Conservation (phyloP, 2,888 invertebrate genomes). For the Drosophila anceps region DNA sequence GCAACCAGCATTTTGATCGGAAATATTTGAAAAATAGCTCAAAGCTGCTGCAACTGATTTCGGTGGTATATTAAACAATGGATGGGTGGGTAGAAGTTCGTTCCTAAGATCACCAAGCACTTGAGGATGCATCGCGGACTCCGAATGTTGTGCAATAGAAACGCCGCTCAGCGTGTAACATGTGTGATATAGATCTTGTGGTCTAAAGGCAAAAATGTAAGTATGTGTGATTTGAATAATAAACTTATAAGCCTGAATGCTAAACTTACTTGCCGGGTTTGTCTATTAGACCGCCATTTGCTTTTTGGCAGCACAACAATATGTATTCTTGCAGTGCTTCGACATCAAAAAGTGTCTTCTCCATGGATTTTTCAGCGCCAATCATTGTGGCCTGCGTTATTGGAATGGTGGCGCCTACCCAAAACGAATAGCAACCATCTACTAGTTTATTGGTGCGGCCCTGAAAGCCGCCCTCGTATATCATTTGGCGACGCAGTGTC, state of each 20-base stretch:
- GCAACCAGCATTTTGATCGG: conserved; percentile 26
- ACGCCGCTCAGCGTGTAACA: conserved; percentile 98
- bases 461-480: conserved; percentile 97
- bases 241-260: neutral
- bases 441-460: conserved; percentile 99
- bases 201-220: conserved; percentile 85
- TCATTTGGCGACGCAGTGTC: conserved; percentile 96
- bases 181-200: conserved; percentile 97
- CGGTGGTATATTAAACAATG: conserved; percentile 93
- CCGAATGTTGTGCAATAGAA: conserved; percentile 94
- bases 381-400: conserved; percentile 91
- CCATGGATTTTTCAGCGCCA: conserved; percentile 68
- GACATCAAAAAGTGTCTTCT: conserved; percentile 90
- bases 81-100: conserved; percentile 91
- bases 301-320: conserved; percentile 95
- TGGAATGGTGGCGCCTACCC: conserved; percentile 98
- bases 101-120: conserved; percentile 89
- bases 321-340: conserved; percentile 97
- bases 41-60: conserved; percentile 87
- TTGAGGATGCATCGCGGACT: conserved; percentile 85
- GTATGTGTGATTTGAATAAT: neutral
- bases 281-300: conserved; percentile 95
- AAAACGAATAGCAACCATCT: conserved; percentile 99
- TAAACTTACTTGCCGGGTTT: conserved; percentile 96
- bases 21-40: conserved; percentile 84